Conservation (phyloP, 2,888 invertebrate genomes). For the Ametastegia equiseti region DNA sequence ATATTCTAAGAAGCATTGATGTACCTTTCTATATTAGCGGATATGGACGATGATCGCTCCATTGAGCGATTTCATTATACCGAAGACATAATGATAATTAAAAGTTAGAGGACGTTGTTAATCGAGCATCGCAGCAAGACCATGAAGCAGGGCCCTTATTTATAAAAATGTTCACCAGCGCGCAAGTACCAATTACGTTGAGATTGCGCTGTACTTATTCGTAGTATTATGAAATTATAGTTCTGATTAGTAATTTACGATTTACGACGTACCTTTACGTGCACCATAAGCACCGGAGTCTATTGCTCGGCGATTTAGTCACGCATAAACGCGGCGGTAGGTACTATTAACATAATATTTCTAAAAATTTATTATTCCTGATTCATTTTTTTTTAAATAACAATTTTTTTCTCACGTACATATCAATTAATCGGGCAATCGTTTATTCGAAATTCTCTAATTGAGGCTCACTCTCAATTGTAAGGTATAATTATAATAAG, state of each 20-base stretch:
- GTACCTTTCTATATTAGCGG: too few relatives aligned
- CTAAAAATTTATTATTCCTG: background rate
- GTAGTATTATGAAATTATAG: slow-evolving; percentile 12
- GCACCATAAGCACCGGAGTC: background rate
- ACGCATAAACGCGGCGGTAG: background rate
- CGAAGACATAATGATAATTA: background rate
- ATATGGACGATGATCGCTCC: background rate
- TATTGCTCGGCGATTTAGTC: background rate
- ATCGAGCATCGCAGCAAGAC: background rate
- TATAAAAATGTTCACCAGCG: background rate
- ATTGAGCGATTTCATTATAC: background rate
- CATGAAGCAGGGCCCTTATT: background rate
- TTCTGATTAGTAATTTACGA: slow-evolving; percentile 34
- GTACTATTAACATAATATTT: background rate
- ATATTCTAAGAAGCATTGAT: too few relatives aligned
- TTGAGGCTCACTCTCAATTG: background rate
- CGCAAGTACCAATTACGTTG: slow-evolving; percentile 19
- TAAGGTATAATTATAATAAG: background rate
- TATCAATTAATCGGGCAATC: background rate
- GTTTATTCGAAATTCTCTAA: background rate
- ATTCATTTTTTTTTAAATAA: background rate
- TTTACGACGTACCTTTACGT: background rate
- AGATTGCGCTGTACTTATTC: slow-evolving; percentile 18
- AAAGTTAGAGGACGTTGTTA: too few relatives aligned
- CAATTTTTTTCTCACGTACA: background rate